phyloP scores from a whole-genome alignment of 2,797 vertebrate genomes.

The Platyrinchus mystaceus region DNA sequence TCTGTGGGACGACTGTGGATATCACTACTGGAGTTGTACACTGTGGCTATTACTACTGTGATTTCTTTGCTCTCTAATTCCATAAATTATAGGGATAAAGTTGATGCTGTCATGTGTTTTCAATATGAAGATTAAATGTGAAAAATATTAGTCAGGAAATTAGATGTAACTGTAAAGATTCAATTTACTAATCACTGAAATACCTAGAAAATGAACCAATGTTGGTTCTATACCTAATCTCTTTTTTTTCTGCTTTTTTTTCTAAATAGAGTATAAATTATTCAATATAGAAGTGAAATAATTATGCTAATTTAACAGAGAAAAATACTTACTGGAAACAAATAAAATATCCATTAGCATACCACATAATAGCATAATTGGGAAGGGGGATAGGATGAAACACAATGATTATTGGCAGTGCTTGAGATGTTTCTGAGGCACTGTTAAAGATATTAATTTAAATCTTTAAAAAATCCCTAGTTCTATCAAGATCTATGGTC shows the following conservation, averaged over 20 bases:
- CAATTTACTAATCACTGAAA: background rate
- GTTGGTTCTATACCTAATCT: background rate
- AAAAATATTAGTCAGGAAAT: background rate
- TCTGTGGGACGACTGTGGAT: background rate
- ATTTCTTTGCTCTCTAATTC: background rate
- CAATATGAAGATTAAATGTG: background rate
- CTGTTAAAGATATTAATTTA: conserved; percentile 40
- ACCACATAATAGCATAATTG: background rate
- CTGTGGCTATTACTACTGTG: background rate
- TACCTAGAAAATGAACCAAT: background rate
- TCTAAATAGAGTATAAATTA: background rate
- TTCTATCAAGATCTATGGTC: conserved; percentile 17
- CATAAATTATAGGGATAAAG: background rate
- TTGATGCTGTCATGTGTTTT: background rate
- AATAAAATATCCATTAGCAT: background rate
- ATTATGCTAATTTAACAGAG: background rate
- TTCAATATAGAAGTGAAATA: background rate
- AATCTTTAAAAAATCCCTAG: background rate
- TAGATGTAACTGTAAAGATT: background rate
- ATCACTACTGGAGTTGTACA: background rate
- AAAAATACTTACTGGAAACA: background rate
- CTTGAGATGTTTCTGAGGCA: background rate
- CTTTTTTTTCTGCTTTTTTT: background rate
- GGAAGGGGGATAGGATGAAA: background rate
- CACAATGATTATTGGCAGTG: background rate